phyloP scores from a whole-genome alignment of 2,797 vertebrate genomes.

The Galagoides demidoff region DNA sequence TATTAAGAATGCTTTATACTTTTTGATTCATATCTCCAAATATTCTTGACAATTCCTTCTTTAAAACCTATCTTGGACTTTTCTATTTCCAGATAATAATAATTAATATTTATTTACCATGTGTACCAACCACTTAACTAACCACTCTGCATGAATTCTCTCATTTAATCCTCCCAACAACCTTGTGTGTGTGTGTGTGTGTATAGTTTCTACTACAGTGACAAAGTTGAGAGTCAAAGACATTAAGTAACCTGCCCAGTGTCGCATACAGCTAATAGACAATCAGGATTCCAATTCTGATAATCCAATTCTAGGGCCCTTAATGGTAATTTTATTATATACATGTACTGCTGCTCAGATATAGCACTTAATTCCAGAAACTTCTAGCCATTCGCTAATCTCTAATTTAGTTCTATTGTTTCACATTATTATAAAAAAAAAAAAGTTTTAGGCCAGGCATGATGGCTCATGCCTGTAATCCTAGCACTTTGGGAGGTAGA shows the following conservation, averaged over 20 bases:
- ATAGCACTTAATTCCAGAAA: constrained; percentile 10
- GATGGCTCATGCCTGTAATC: not conserved
- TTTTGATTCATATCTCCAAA: constrained; percentile 19
- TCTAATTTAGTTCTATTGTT: constrained; percentile 1
- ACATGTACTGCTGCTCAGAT: not conserved
- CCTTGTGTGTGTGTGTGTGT: not conserved
- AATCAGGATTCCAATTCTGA: not conserved
- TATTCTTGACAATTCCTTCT: not conserved
- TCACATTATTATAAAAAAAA: constrained; percentile 2
- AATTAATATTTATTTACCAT: not conserved
- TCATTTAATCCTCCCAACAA: not conserved
- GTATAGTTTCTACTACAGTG: not conserved
- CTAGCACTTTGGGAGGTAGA: not conserved
- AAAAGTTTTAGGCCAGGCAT: not conserved
- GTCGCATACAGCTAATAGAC: not conserved
- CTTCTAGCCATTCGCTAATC: not conserved
- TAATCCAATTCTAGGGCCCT: not conserved
- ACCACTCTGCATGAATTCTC: not conserved
- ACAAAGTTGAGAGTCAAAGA: not conserved
- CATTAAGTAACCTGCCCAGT: not conserved
- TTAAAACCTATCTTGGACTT: not conserved
- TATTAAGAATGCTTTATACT: constrained; percentile 12
- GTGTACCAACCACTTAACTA: not conserved
- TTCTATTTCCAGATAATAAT: constrained; percentile 5
- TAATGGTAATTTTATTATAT: not conserved